Evolutionary conservation across 2,797 vertebrate genomes (phyloP), one percentile per base, ranked within the genome.

Genomic region (Eutrigla gurnardus): DNA sequence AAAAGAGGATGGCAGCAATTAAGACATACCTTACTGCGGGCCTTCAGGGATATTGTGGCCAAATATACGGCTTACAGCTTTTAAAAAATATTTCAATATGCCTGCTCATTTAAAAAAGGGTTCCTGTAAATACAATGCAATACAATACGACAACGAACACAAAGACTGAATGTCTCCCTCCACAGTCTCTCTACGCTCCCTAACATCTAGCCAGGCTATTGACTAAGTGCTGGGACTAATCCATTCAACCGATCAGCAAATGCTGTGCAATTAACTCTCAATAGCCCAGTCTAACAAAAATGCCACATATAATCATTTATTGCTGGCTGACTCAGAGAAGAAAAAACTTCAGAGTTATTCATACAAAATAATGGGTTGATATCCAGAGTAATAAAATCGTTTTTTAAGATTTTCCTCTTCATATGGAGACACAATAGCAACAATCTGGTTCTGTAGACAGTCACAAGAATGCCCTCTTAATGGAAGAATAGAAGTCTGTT

Each of bases 1-100:
- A 61, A 45, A 33, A 45, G 58, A 57, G 40, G 17, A 12, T 12
- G 52, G 77, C 73, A 70, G 82, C 58, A 53, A 68, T 75, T 68
- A 45, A 58, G 57, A 65, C 32, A 59, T 15, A 42, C 39, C 14
- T n/a, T 1, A 46, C 52, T 65, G 40, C 57, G 73, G 58, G 42
- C 40, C 32, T 70, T 69, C 36, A 15, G 59, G 33, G 73, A 60
- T 65, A 39, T 33, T 57, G n/a, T 17, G 8, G 66, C 14, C 50
- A 66, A 73, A 49, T 15, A 7, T 65, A 43, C 36, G 3, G 32
- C 66, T 64, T 65, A 49, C 17, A 32, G 32, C 32, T 55, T 50
- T 14, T 32, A 47, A 61, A 7, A 3, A 37, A 33, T 4, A 37
- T 12, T 36, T 54, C 18, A 25, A 75, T 10, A 45, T 37, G 18